Percentiles rank a stretch among this genome's conserved stretches.
Conservation (phyloP, 1,140 invertebrate genomes). For the Drosophila watanabei region DNA sequence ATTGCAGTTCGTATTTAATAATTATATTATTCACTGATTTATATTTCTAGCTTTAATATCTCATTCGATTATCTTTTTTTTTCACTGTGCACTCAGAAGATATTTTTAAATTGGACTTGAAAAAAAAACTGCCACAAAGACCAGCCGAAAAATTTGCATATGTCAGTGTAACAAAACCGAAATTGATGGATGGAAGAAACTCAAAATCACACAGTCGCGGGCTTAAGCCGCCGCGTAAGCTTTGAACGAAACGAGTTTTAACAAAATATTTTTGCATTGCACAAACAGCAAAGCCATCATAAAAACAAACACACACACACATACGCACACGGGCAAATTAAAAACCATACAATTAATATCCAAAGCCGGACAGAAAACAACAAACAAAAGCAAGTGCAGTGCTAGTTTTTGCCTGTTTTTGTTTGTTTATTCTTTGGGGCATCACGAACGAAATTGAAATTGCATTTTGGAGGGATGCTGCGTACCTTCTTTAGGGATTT, state of each 20-base stretch:
- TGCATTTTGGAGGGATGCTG: slow-evolving; percentile 5
- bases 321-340: slow-evolving; percentile 6
- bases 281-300: slow-evolving; percentile 42
- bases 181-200: slow-evolving; percentile 44
- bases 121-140: slow-evolving; percentile 33
- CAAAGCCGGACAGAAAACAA: slow-evolving; percentile 34
- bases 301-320: slow-evolving; percentile 44
- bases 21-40: neutral
- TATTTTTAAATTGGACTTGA: slow-evolving; percentile 41
- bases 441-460: slow-evolving; percentile 21
- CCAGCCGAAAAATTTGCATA: slow-evolving; percentile 33
- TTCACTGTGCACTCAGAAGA: slow-evolving; percentile 13
- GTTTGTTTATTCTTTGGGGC: slow-evolving; percentile 11
- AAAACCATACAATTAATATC: slow-evolving; percentile 52
- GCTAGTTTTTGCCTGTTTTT: neutral
- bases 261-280: slow-evolving; percentile 68
- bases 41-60: neutral
- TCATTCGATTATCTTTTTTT: slow-evolving; percentile 5
- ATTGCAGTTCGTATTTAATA: neutral
- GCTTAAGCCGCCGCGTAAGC: slow-evolving; percentile 26
- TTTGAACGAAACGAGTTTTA: slow-evolving; percentile 63
- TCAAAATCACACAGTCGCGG: slow-evolving; percentile 23
- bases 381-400: slow-evolving; percentile 40
- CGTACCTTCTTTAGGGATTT: slow-evolving; percentile 18
- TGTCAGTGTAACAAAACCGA: slow-evolving; percentile 35